Conservation (phyloP, 2,113 vertebrate genomes). For the Phylloscopus trochiloides region DNA sequence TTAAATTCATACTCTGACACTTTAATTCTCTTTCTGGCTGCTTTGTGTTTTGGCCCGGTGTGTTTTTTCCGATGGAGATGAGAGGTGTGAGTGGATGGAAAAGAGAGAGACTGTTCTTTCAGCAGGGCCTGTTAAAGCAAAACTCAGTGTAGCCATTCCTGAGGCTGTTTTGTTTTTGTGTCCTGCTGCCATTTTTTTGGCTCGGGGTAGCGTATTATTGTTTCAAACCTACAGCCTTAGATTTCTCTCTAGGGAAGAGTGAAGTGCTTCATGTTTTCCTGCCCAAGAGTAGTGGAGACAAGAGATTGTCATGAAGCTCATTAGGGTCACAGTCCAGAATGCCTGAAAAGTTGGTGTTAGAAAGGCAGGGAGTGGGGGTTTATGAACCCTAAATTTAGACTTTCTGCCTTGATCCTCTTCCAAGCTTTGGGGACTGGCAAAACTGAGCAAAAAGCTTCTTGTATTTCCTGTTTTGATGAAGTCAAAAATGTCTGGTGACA, state of each 20-base stretch:
- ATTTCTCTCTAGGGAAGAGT: neutral
- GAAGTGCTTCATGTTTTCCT: neutral
- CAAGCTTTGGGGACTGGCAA: neutral
- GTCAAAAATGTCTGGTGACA: neutral
- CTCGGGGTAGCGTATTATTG: neutral
- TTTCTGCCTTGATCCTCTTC: neutral
- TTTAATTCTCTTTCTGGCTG: constrained; percentile 49
- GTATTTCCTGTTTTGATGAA: neutral
- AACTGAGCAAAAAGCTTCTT: neutral
- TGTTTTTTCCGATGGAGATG: constrained; percentile 32
- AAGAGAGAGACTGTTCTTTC: neutral
- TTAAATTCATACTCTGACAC: constrained; percentile 37
- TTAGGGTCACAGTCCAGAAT: neutral
- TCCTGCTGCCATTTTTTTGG: neutral
- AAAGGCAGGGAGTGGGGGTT: neutral
- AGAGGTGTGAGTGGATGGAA: neutral
- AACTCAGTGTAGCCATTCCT: neutral
- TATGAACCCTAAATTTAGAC: neutral
- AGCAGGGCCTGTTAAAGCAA: neutral
- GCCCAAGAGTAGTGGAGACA: neutral
- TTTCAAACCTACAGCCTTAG: neutral
- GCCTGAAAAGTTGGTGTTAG: neutral
- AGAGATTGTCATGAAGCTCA: neutral
- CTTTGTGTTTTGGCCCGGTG: constrained; percentile 10
- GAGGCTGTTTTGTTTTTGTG: neutral